A percentile compares a stretch with the other conserved stretches of the same genome.
These are phyloP conservation scores for Himalopsyche anomala DNA, from an alignment of 2,888 invertebrate genomes.

Conservation along the genomic window DNA sequence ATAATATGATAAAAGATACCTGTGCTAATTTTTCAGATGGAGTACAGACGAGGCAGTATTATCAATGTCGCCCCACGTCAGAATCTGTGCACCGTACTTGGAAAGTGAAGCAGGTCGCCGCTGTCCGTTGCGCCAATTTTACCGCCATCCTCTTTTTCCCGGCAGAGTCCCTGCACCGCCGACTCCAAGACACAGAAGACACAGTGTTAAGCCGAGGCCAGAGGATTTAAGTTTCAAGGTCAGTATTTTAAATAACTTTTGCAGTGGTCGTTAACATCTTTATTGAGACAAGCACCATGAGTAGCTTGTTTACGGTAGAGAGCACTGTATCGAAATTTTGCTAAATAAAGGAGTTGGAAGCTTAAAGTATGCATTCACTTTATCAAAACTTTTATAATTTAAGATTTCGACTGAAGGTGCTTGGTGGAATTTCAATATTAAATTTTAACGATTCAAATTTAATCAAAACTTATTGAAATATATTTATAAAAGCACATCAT, in stretches of 20 bases:
- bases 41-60: constrained; percentile 74
- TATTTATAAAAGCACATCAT: too few species aligned
- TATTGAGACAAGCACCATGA: too few species aligned
- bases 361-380: too few species aligned
- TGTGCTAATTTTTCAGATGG: constrained; percentile 79
- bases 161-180: constrained; percentile 64
- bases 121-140: constrained; percentile 84
- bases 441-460: too few species aligned
- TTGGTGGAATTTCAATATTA: too few species aligned
- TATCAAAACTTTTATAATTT: too few species aligned
- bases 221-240: constrained; percentile 21
- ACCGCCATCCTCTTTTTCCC: constrained; percentile 71
- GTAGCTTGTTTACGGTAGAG: too few species aligned
- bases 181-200: constrained; percentile 63
- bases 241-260: not conserved
- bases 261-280: not conserved
- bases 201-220: not conserved
- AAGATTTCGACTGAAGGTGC: too few species aligned
- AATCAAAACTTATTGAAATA: too few species aligned
- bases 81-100: constrained; percentile 90
- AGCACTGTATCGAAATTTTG: too few species aligned
- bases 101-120: constrained; percentile 90
- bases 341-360: too few species aligned
- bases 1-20: constrained; percentile 69
- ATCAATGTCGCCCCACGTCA: constrained; percentile 91